Evolutionary conservation across 92 coral and sea anemone genomes (phyloP).

Genomic region (Paragorgia papillata): DNA sequence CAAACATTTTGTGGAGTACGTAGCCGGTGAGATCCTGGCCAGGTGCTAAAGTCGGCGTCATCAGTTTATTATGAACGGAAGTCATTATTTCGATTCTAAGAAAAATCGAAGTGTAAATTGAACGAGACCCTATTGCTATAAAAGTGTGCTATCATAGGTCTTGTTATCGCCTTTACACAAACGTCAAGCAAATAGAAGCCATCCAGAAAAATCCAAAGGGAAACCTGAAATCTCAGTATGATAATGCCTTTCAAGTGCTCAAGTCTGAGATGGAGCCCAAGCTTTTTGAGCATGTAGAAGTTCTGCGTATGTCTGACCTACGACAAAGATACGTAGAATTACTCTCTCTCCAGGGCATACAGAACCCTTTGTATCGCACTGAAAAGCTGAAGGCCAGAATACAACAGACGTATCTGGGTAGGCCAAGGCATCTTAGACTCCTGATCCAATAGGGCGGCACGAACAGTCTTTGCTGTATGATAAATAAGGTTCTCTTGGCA

Average conservation of each 20-base stretch:
- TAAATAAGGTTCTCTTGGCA: conserved; percentile 28
- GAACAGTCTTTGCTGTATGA: conserved; percentile 57
- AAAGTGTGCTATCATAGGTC: conserved; percentile 52
- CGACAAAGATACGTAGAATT: conserved; percentile 42
- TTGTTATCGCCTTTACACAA: conserved; percentile 42
- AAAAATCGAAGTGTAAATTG: too few relatives aligned
- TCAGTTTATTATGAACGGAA: too few relatives aligned
- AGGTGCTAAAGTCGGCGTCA: too few relatives aligned
- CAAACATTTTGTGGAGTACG: too few relatives aligned
- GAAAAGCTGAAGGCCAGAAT: conserved; percentile 63
- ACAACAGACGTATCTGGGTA: conserved; percentile 55
- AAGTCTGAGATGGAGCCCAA: conserved; percentile 52
- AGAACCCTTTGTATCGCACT: conserved; percentile 57
- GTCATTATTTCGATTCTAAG: too few relatives aligned
- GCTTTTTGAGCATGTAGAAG: conserved; percentile 44
- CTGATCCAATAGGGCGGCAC: conserved; percentile 50
- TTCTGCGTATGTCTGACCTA: conserved; percentile 46
- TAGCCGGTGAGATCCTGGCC: too few relatives aligned
- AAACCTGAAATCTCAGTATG: conserved; percentile 49
- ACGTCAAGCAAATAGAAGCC: conserved; percentile 15
- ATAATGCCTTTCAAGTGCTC: conserved; percentile 46
- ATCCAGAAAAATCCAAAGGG: too few relatives aligned
- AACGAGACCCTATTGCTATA: conserved; percentile 43
- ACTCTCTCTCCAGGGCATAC: conserved; percentile 38
- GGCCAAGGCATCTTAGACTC: conserved; percentile 31